Conservation (phyloP, 2,888 invertebrate species). For the Drepanosiphum platanoidis region DNA sequence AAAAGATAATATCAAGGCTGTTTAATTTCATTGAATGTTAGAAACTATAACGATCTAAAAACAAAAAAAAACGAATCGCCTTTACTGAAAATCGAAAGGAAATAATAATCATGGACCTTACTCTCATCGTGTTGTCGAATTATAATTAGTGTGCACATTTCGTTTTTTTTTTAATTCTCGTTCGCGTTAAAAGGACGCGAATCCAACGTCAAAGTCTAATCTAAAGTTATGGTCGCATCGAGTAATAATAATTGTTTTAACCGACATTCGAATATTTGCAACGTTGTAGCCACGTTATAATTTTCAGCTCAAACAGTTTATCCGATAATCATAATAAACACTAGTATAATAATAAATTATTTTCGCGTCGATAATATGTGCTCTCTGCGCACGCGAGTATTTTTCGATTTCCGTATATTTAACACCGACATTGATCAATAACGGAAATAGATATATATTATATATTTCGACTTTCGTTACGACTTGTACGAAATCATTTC, state of each 20-base stretch:
- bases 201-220: neutral
- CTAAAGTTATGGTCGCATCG: neutral
- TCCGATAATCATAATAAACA: neutral
- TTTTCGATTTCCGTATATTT: constrained; percentile 23
- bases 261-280: neutral
- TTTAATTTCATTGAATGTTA: too few relatives aligned
- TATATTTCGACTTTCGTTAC: neutral
- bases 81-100: too few relatives aligned
- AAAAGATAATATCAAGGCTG: too few relatives aligned
- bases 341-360: too few relatives aligned
- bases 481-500: neutral
- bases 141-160: too few relatives aligned
- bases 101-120: too few relatives aligned
- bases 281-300: neutral
- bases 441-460: constrained; percentile 18
- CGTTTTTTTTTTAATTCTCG: too few relatives aligned
- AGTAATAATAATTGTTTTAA: neutral
- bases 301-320: neutral
- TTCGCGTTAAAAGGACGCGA: neutral
- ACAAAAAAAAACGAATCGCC: too few relatives aligned
- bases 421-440: constrained; percentile 36
- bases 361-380: neutral
- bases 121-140: too few relatives aligned
- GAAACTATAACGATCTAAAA: too few relatives aligned
- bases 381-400: neutral